Evolutionary conservation across 2,888 invertebrate species (phyloP).

Genomic region (Eupithecia insigniata): DNA sequence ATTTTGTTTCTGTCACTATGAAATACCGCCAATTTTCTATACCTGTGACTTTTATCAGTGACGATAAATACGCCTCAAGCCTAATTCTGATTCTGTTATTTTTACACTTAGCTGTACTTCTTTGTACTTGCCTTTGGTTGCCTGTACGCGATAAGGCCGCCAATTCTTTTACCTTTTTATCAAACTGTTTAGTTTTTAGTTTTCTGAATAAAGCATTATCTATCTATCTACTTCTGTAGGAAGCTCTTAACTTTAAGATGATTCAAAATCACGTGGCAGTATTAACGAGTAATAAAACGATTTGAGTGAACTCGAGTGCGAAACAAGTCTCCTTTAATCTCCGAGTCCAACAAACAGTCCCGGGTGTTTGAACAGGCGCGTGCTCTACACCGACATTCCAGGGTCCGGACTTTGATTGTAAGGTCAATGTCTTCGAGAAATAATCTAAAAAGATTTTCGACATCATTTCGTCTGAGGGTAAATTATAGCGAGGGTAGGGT

Average conservation of each 20-base stretch:
- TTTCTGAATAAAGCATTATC: too few relatives aligned
- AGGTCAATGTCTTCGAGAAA: constrained; percentile 35
- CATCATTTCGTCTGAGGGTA: neutral
- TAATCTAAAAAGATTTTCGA: neutral
- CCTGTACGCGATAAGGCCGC: too few relatives aligned
- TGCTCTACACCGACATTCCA: constrained; percentile 31
- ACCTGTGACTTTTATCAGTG: too few relatives aligned
- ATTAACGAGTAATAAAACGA: constrained; percentile 30
- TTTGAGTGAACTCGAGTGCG: constrained; percentile 28
- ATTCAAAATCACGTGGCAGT: constrained; percentile 1
- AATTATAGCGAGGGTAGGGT: neutral
- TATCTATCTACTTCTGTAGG: too few relatives aligned
- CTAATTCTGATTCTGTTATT: neutral
- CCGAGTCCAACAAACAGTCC: constrained; percentile 65
- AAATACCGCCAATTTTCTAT: too few relatives aligned
- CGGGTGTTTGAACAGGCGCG: constrained; percentile 51
- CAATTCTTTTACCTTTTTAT: too few relatives aligned
- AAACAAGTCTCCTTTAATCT: constrained; percentile 58
- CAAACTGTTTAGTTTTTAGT: too few relatives aligned
- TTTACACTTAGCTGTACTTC: neutral
- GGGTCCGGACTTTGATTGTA: constrained; percentile 36
- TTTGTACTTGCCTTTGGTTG: too few relatives aligned
- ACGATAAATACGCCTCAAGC: too few relatives aligned
- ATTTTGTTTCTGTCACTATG: too few relatives aligned
- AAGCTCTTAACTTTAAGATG: constrained; percentile 9